Conservation (phyloP, 2,797 vertebrate genomes). For the Sebastes trivittatus region DNA sequence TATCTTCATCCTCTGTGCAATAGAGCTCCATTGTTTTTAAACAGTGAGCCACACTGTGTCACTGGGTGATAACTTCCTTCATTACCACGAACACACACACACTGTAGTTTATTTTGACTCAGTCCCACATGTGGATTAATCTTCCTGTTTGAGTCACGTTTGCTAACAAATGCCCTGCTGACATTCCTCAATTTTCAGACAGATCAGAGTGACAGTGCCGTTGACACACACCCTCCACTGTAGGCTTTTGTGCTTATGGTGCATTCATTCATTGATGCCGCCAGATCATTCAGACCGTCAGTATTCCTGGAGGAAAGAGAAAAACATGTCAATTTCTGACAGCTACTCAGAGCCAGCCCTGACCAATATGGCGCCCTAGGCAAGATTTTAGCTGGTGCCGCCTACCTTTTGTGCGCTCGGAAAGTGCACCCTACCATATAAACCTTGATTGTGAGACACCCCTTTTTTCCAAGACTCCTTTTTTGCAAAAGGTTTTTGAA, state of each 20-base stretch:
- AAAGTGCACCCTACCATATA: too few relatives aligned
- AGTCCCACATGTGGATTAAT: background rate
- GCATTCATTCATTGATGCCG: background rate
- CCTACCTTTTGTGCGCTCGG: too few relatives aligned
- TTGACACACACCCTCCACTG: background rate
- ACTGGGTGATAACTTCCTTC: background rate
- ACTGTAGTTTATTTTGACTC: background rate
- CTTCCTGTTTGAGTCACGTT: background rate
- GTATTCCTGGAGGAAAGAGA: background rate
- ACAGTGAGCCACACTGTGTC: background rate
- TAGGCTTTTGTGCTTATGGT: background rate
- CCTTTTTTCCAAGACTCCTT: fast-evolving
- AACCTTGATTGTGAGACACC: too few relatives aligned
- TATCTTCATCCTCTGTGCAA: background rate
- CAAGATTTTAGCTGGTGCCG: too few relatives aligned
- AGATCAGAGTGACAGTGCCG: background rate
- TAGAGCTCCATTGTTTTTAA: background rate
- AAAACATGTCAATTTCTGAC: background rate
- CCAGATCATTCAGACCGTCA: background rate
- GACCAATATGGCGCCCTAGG: too few relatives aligned
- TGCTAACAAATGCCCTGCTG: background rate
- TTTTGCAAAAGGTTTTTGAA: too few relatives aligned
- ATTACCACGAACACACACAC: background rate
- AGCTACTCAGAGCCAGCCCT: background rate
- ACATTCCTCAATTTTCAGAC: background rate